Percentiles rank a stretch among this genome's conserved stretches.
Conservation (phyloP, 2,888 invertebrate species). For the Allacma fusca region DNA sequence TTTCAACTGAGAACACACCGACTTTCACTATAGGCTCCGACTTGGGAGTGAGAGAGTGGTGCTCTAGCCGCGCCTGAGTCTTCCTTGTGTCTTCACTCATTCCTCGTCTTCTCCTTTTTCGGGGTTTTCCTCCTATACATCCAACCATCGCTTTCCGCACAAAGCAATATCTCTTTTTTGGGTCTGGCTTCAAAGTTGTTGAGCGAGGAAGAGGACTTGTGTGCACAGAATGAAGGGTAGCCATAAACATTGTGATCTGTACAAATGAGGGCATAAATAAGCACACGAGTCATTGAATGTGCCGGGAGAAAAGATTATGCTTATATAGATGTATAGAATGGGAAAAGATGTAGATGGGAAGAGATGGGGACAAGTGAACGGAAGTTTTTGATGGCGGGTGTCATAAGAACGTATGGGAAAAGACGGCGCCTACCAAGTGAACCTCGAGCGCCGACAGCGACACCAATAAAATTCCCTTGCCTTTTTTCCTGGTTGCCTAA, state of each 20-base stretch:
- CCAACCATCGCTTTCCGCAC: not conserved
- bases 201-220: not conserved
- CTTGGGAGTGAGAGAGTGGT: conserved; percentile 18
- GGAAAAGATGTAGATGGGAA: conserved; percentile 42
- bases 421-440: conserved; percentile 61
- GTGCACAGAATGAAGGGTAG: conserved; percentile 27
- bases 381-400: conserved; percentile 55
- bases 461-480: conserved; percentile 60
- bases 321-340: conserved; percentile 37
- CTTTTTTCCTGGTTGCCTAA: conserved; percentile 30
- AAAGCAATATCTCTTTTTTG: not conserved
- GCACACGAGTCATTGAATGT: conserved; percentile 59
- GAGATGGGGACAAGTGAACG: conserved; percentile 49
- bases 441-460: conserved; percentile 61
- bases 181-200: not conserved
- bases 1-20: not conserved
- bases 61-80: conserved; percentile 18
- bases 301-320: conserved; percentile 44
- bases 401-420: conserved; percentile 60
- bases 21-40: not conserved
- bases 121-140: not conserved
- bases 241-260: conserved; percentile 50
- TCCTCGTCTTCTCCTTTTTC: not conserved
- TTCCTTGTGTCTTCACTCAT: conserved; percentile 18
- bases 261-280: conserved; percentile 59